phyloP scores from a whole-genome alignment of 2,113 vertebrate genomes.

The Chloropsis cyanopogon region DNA sequence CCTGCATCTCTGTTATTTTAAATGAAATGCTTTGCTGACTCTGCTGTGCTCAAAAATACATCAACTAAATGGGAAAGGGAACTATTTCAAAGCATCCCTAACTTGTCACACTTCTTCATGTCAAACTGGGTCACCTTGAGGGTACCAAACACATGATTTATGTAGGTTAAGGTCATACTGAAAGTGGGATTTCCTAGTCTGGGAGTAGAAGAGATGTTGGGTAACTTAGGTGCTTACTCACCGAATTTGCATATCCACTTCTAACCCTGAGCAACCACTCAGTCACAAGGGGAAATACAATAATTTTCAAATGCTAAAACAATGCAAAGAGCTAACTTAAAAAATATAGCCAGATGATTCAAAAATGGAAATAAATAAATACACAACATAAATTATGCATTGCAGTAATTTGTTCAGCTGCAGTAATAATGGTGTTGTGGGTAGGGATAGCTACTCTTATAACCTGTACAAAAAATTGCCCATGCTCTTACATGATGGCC shows the following conservation, averaged over 20 bases:
- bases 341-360: background rate
- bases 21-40: background rate
- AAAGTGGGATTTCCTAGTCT: background rate
- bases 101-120: background rate
- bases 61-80: background rate
- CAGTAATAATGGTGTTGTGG: background rate
- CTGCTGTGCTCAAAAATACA: background rate
- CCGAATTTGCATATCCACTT: background rate
- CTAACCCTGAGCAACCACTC: background rate
- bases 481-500: fast-evolving
- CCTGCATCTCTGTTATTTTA: background rate
- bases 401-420: background rate
- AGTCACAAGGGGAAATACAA: background rate
- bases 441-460: background rate
- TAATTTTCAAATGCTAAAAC: conserved; percentile 9
- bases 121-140: background rate
- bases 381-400: background rate
- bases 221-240: background rate
- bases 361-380: conserved; percentile 4
- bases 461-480: background rate
- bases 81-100: background rate
- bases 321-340: background rate
- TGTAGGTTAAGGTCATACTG: background rate
- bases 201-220: background rate
- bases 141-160: background rate